phyloP scores from a whole-genome alignment of 1,140 invertebrate genomes.

The Drosophila rufa region DNA sequence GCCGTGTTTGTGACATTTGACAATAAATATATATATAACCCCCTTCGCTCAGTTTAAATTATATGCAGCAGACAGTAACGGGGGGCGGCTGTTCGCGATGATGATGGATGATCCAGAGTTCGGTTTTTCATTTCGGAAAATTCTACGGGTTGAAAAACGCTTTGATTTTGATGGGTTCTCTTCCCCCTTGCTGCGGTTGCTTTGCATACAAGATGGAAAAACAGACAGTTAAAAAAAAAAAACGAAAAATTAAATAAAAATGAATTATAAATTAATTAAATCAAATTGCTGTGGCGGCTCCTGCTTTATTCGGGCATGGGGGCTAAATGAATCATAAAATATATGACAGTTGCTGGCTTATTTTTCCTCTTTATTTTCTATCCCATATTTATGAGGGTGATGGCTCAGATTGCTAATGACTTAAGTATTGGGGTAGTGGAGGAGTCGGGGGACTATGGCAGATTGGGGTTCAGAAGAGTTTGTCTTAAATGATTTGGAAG shows the following conservation, averaged over 20 bases:
- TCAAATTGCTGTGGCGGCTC: conserved; percentile 62
- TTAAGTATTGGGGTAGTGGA: conserved; percentile 26
- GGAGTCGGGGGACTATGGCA: conserved; percentile 8
- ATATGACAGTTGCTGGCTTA: conserved; percentile 58
- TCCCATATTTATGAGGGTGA: conserved; percentile 51
- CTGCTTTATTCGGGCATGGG: conserved; percentile 41
- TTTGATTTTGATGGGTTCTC: conserved; percentile 61
- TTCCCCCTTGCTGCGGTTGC: conserved; percentile 30
- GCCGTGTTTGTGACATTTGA: conserved; percentile 75
- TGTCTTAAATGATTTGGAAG: conserved; percentile 65
- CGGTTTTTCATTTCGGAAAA: conserved; percentile 73
- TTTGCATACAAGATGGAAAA: conserved; percentile 63
- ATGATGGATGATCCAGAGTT: conserved; percentile 73
- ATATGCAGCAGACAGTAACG: conserved; percentile 49
- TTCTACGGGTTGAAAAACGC: conserved; percentile 56
- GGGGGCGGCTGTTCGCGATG: conserved; percentile 56
- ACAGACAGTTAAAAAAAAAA: conserved; percentile 36
- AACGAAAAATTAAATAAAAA: conserved; percentile 72
- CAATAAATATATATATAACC: conserved; percentile 67
- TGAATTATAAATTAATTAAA: conserved; percentile 82
- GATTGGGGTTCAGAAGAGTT: conserved; percentile 21
- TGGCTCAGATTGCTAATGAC: conserved; percentile 63
- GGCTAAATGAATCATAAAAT: conserved; percentile 72
- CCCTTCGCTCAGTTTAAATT: conserved; percentile 49
- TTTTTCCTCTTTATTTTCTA: conserved; percentile 25